phyloP scores from a whole-genome alignment of 2,113 vertebrate genomes.

The Hyperopisus bebe region DNA sequence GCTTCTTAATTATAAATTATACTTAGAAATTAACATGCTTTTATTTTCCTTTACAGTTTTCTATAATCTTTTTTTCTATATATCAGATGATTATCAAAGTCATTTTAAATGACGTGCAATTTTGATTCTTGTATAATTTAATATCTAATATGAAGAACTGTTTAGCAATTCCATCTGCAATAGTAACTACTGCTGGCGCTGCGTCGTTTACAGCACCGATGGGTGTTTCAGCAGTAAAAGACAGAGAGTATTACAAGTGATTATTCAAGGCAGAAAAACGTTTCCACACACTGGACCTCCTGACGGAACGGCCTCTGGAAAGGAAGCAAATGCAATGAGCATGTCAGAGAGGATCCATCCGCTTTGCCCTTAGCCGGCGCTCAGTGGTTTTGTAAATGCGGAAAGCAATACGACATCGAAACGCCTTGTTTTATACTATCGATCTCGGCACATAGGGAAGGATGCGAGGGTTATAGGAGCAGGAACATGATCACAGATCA shows the following conservation, averaged over 20 bases:
- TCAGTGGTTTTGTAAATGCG: constrained; percentile 43
- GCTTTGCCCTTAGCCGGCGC: constrained; percentile 33
- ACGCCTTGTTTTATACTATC: constrained; percentile 52
- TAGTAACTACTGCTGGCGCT: not conserved
- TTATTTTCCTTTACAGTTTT: not conserved
- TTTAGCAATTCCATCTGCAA: not conserved
- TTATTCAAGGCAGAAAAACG: not conserved
- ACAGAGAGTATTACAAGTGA: not conserved
- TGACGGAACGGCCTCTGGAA: constrained; percentile 36
- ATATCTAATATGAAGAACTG: not conserved
- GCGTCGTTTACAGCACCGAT: not conserved
- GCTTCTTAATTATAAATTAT: not conserved
- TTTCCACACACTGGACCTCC: constrained; percentile 30
- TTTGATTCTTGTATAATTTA: constrained; percentile 7
- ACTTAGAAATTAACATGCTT: not conserved
- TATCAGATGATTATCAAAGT: not conserved
- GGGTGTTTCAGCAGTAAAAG: not conserved
- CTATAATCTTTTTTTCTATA: constrained; percentile 6
- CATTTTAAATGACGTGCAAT: not conserved
- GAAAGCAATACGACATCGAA: constrained; percentile 25
- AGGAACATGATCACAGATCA: constrained; percentile 26
- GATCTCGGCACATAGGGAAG: constrained; percentile 28
- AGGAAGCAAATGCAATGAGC: constrained; percentile 32
- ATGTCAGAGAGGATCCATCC: constrained; percentile 25
- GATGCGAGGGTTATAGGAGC: constrained; percentile 32